phyloP scores from a whole-genome alignment of 2,888 invertebrate species.

The Tineola bisselliella region DNA sequence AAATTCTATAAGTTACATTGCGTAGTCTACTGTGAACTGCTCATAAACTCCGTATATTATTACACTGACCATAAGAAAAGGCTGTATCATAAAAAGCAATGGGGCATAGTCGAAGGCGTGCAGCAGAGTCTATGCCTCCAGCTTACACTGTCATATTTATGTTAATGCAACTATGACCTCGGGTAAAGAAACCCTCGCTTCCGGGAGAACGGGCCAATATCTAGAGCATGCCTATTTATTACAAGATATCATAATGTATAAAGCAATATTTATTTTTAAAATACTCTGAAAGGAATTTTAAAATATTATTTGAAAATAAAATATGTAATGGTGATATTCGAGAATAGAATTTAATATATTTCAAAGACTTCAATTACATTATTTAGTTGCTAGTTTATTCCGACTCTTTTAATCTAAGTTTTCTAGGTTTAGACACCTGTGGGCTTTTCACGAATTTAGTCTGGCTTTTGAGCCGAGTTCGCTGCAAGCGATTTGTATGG shows the following conservation, averaged over 20 bases:
- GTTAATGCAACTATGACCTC: conserved; percentile 3
- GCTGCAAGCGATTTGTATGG: no score
- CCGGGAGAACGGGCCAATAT: conserved; percentile 5
- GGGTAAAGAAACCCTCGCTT: conserved; percentile 1
- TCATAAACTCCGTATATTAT: background rate
- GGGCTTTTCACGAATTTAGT: no score
- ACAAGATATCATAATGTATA: background rate
- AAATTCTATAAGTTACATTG: background rate
- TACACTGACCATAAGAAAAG: background rate
- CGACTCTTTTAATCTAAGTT: no score
- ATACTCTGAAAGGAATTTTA: background rate
- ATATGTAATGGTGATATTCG: no score
- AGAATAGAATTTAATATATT: no score
- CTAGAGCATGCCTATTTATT: background rate
- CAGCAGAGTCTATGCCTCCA: background rate
- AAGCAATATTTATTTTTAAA: background rate
- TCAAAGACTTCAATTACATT: no score
- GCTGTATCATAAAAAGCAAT: conserved; percentile 4
- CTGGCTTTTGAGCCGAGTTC: no score
- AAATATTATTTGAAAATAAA: no score
- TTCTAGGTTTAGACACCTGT: no score
- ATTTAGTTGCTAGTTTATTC: no score
- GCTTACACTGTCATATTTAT: conserved; percentile 5
- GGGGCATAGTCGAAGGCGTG: background rate
- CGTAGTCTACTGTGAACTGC: background rate